Conservation (phyloP, 2,888 invertebrate genomes). For the Acanthococcus lagerstroemiae region DNA sequence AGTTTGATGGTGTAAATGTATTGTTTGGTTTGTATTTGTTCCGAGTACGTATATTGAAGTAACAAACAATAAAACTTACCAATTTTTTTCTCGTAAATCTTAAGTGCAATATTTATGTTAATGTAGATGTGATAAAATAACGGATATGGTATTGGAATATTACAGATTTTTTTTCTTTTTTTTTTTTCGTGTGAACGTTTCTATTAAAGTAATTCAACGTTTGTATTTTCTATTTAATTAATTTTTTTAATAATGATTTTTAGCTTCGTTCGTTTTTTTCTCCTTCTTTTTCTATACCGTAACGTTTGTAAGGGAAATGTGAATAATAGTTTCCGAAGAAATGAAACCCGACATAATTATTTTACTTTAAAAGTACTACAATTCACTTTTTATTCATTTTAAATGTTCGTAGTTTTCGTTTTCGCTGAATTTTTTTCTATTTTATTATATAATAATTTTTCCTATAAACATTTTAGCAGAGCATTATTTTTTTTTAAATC, state of each 20-base stretch:
- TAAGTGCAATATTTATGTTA: constrained; percentile 30
- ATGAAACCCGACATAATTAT: too few relatives aligned
- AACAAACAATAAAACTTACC: constrained; percentile 25
- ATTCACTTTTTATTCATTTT: too few relatives aligned
- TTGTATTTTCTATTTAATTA: constrained; percentile 10
- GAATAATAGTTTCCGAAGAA: too few relatives aligned
- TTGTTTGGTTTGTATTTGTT: constrained; percentile 13
- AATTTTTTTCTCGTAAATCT: constrained; percentile 10
- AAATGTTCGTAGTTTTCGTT: too few relatives aligned
- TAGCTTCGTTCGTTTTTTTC: constrained; percentile 6
- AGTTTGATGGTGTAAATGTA: constrained; percentile 4
- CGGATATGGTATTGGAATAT: constrained; percentile 27
- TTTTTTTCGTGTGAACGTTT: constrained; percentile 12
- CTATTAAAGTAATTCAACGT: constrained; percentile 12
- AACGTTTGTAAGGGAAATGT: too few relatives aligned
- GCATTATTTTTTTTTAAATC: too few relatives aligned
- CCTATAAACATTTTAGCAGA: too few relatives aligned
- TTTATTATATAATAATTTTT: too few relatives aligned
- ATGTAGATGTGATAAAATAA: constrained; percentile 29
- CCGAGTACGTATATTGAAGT: not conserved
- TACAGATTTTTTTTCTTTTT: constrained; percentile 23
- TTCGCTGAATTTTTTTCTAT: too few relatives aligned
- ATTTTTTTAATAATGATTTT: constrained; percentile 11
- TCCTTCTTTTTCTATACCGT: too few relatives aligned
- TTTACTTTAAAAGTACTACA: too few relatives aligned